These are phyloP conservation scores for Polymixis flavicincta DNA, from an alignment of 2,888 invertebrate species.

Conservation along the genomic window DNA sequence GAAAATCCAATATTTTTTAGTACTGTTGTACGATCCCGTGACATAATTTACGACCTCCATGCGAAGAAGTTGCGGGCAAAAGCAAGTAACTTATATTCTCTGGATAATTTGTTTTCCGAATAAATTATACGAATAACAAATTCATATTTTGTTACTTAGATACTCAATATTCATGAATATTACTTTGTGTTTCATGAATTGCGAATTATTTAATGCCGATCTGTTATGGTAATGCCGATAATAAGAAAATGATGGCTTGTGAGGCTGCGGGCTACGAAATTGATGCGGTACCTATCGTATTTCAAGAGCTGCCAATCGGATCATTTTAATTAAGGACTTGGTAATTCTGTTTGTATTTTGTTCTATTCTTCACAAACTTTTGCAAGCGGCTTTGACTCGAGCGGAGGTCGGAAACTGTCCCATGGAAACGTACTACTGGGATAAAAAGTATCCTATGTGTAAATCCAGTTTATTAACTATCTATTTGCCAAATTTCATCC, in stretches of 20 bases:
- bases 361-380: not conserved
- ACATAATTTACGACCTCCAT: not conserved
- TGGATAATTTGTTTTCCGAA: conserved; percentile 21
- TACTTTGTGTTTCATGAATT: conserved; percentile 56
- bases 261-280: conserved; percentile 36
- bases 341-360: conserved; percentile 22
- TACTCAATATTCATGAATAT: conserved; percentile 57
- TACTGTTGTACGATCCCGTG: not conserved
- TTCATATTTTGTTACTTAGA: conserved; percentile 30
- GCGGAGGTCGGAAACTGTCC: no score
- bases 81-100: conserved; percentile 2
- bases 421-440: no score
- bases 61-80: not conserved
- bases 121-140: conserved; percentile 38
- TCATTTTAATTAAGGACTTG: conserved; percentile 47
- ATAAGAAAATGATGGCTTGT: conserved; percentile 49
- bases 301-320: conserved; percentile 30
- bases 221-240: conserved; percentile 59
- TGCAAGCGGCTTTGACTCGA: no score
- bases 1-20: no score
- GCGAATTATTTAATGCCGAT: conserved; percentile 50
- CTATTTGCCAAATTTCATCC: no score
- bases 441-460: no score
- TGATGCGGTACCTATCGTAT: conserved; percentile 34
- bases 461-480: no score